Base-by-base conservation (phyloP, 1,140 invertebrate species). In the Ceratosolen solmsi region DNA sequence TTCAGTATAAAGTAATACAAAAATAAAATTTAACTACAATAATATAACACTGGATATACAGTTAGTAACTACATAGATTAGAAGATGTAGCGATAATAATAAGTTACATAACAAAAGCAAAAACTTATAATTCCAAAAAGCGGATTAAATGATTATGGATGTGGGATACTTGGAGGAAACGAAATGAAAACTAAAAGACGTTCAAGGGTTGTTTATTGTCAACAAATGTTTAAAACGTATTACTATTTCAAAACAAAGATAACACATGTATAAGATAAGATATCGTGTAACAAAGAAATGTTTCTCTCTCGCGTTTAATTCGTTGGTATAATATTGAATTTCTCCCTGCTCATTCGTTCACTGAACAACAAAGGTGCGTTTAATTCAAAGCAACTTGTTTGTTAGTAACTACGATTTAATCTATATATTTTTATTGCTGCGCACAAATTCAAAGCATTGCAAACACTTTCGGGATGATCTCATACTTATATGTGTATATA, bases 181-280 rank as follows among this genome's bases (percentile, higher is more conserved):
- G 51, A 83, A 77, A 83, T 83, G 58, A 83, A 78, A 83, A 83
- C 87, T 87, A 89, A 90, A 86, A 85, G 75, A 79, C 71, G 17
- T 83, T 79, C n/a, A 70, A 60, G 68, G 60, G 41, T 79, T 51
- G 5, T 83, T 83, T 83, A 83, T 83, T 83, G 49, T 79, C 76
- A 77, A 73, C 68, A 82, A 68, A 36, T 78, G 63, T 63, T 73
- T 36, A 71, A 79, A 79, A 71, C 54, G 68, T 73, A 72, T 78
- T 63, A 63, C 75, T 82, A 54, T 25, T 70, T 54, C 22, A 65
- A 60, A 77, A 82, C 33, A 77, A 82, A 58, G 41, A 60, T 72
- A 82, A 75, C 41, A 77, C 63, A 72, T 70, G 17, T 77, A 77
- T 20, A 76, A 82, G 13, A 77, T 33, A 73, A 33, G 27, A 75